Conservation (phyloP, 2,113 vertebrate species). For the Varanus komodoensis region DNA sequence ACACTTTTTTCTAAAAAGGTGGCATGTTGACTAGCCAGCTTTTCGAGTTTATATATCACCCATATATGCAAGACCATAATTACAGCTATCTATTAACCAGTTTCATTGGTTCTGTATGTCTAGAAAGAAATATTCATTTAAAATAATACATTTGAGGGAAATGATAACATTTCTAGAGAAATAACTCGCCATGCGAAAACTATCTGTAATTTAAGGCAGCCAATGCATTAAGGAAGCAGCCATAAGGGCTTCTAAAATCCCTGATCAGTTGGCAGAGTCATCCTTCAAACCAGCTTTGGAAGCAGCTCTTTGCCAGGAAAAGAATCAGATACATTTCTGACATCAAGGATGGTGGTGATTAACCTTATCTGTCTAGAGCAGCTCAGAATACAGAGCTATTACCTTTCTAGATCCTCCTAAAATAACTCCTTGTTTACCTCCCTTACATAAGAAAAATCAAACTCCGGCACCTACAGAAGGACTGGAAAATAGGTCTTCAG, state of each 20-base stretch:
- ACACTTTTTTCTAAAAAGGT: neutral
- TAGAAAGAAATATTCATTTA: neutral
- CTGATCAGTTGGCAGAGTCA: neutral
- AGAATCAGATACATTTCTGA: slow-evolving; percentile 10
- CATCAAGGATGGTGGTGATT: neutral
- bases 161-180: neutral
- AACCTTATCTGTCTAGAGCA: neutral
- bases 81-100: neutral
- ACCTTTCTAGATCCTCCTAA: neutral
- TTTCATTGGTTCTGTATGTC: neutral
- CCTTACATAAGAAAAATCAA: neutral
- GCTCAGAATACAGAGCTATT: neutral
- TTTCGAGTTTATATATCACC: too few species aligned
- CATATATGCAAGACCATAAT: neutral
- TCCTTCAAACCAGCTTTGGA: neutral
- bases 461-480: neutral
- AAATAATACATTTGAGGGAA: neutral
- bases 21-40: neutral
- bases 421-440: neutral
- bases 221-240: neutral
- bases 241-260: neutral
- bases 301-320: neutral
- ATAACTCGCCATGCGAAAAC: neutral
- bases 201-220: neutral
- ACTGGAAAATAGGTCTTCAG: neutral